Conservation (phyloP, 2,888 invertebrate genomes). For the Hirtodrosophila alboralis region DNA sequence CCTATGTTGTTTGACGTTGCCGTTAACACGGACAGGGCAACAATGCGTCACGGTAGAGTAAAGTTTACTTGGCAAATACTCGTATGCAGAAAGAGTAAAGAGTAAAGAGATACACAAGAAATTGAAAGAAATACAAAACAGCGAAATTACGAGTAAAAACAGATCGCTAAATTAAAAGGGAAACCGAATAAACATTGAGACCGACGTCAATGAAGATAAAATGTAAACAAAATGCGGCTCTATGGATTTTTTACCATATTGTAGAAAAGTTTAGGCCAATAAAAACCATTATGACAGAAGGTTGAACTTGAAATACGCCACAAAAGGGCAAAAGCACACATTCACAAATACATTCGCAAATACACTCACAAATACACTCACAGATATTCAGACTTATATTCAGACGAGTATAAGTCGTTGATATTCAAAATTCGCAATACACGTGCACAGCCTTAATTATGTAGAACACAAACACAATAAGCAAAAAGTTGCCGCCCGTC, state of each 20-base stretch:
- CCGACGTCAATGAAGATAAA: conserved; percentile 24
- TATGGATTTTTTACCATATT: conserved; percentile 6
- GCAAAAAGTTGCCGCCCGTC: conserved; percentile 26
- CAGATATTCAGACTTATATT: conserved; percentile 3
- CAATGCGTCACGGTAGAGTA: conserved; percentile 22
- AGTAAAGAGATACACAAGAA: neutral
- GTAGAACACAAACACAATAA: conserved; percentile 20
- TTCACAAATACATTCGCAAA: neutral
- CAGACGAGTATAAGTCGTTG: neutral
- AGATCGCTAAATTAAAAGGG: conserved; percentile 35
- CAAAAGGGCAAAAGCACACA: too few relatives aligned
- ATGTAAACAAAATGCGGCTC: conserved; percentile 33
- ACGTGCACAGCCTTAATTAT: conserved; percentile 51
- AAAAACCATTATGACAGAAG: conserved; percentile 30
- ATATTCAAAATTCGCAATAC: conserved; percentile 14
- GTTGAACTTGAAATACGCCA: neutral
- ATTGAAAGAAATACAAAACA: neutral
- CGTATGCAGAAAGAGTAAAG: neutral
- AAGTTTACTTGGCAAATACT: neutral
- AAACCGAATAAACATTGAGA: conserved; percentile 29
- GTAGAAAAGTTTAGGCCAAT: conserved; percentile 13
- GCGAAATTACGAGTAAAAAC: conserved; percentile 16
- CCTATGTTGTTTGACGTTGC: conserved; percentile 3
- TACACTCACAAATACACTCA: neutral
- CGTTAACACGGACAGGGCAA: neutral